Percentiles rank a stretch among this genome's conserved stretches.
phyloP scores from a whole-genome alignment of 1,140 invertebrate genomes.

The Whitmania pigra region DNA sequence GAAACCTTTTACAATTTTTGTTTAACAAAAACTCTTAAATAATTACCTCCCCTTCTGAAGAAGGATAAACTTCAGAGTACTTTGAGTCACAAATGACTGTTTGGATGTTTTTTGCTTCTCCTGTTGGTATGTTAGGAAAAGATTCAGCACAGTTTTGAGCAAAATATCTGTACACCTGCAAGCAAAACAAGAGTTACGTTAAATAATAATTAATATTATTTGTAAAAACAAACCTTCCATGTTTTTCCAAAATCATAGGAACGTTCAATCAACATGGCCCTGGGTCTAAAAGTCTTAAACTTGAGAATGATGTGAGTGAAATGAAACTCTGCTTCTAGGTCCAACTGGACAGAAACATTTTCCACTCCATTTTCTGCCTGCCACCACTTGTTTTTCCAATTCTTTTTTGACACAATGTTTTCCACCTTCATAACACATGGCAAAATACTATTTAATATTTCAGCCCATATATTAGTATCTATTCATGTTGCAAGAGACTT shows the following conservation, averaged over 20 bases:
- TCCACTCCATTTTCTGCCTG: constrained; percentile 84
- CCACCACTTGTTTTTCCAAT: constrained; percentile 69
- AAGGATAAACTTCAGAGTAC: constrained; percentile 76
- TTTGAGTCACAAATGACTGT: constrained; percentile 79
- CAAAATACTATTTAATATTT: too few species aligned
- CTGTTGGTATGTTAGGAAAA: constrained; percentile 63
- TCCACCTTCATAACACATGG: constrained; percentile 65
- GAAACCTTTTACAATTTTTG: background rate
- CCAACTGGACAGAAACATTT: constrained; percentile 75
- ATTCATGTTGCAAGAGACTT: too few species aligned
- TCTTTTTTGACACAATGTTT: constrained; percentile 61
- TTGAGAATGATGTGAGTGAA: constrained; percentile 90
- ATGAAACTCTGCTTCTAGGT: constrained; percentile 90
- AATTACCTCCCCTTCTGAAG: constrained; percentile 68
- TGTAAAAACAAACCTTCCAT: constrained; percentile 58
- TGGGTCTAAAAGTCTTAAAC: constrained; percentile 86
- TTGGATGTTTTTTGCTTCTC: constrained; percentile 46
- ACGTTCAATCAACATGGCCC: constrained; percentile 83
- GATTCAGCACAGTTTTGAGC: constrained; percentile 72
- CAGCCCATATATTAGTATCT: too few species aligned
- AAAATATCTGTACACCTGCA: constrained; percentile 72
- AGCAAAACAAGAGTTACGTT: background rate
- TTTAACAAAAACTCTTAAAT: background rate
- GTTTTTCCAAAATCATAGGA: constrained; percentile 82
- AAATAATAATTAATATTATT: background rate